A percentile compares a stretch with the other conserved stretches of the same genome.
These are phyloP conservation scores for Glyphotaelius pellucidus DNA, from an alignment of 2,888 invertebrate species.

Conservation along the genomic window DNA sequence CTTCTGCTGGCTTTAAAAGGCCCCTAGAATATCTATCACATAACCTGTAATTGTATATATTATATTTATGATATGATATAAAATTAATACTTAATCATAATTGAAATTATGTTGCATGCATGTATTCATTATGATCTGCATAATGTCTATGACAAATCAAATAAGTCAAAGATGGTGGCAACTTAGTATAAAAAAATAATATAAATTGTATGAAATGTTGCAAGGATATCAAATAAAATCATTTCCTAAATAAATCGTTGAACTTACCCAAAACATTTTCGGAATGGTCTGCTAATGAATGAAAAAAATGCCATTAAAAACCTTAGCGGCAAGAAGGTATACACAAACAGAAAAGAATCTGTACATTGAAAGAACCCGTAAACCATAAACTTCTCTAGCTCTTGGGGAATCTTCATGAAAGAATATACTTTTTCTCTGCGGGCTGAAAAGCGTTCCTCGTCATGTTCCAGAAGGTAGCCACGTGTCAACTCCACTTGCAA, in stretches of 20 bases:
- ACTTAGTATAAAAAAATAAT: neutral
- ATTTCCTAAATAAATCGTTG: neutral
- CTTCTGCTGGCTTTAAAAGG: slow-evolving; percentile 90
- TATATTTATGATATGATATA: neutral
- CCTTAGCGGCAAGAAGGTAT: slow-evolving; percentile 96
- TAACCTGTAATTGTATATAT: slow-evolving; percentile 70
- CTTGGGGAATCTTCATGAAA: slow-evolving; percentile 95
- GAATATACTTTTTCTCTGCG: slow-evolving; percentile 97
- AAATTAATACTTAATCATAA: neutral
- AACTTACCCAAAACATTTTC: slow-evolving; percentile 84
- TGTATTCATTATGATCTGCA: neutral
- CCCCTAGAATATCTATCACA: slow-evolving; percentile 72
- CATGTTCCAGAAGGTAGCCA: slow-evolving; percentile 95
- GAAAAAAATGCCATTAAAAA: slow-evolving; percentile 92
- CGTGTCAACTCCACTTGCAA: slow-evolving; percentile 92
- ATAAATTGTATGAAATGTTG: neutral
- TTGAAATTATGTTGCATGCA: neutral
- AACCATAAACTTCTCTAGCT: slow-evolving; percentile 93
- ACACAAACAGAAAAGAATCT: slow-evolving; percentile 97
- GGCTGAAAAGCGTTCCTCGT: slow-evolving; percentile 95
- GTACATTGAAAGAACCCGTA: slow-evolving; percentile 97
- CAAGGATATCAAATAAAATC: neutral
- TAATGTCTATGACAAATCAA: neutral
- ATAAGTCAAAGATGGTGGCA: neutral
- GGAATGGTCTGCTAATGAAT: slow-evolving; percentile 84